These are phyloP conservation scores for Drosophila bocki DNA, from an alignment of 1,140 invertebrate species.

Conservation along the genomic window DNA sequence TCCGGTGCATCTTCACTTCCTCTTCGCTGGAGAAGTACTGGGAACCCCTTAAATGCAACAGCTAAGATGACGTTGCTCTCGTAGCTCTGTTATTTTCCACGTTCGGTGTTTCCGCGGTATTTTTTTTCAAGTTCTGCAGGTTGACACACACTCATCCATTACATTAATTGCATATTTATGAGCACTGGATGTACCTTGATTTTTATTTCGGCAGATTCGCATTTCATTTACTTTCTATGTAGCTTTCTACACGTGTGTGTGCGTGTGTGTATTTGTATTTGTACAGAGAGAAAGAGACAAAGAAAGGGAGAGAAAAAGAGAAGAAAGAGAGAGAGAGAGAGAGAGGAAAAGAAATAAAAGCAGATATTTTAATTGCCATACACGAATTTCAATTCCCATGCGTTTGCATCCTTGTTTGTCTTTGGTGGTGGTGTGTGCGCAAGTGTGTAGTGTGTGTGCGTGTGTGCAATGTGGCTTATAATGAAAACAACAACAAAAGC, in stretches of 20 bases:
- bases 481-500: conserved; percentile 57
- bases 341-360: conserved; percentile 52
- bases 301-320: conserved; percentile 26
- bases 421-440: conserved; percentile 18
- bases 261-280: conserved; percentile 6
- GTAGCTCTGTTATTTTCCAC: neutral
- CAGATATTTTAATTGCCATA: conserved; percentile 76
- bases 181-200: conserved; percentile 19
- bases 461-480: conserved; percentile 49
- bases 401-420: conserved; percentile 42
- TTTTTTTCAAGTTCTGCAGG: conserved; percentile 7
- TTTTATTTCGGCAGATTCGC: conserved; percentile 58
- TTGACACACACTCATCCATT: conserved; percentile 37
- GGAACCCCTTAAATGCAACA: conserved; percentile 34
- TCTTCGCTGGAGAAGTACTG: neutral
- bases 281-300: conserved; percentile 13
- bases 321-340: conserved; percentile 25
- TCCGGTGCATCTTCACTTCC: neutral
- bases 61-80: conserved; percentile 8
- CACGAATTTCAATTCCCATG: conserved; percentile 72
- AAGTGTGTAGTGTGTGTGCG: conserved; percentile 15
- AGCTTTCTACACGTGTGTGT: conserved; percentile 53
- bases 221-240: conserved; percentile 66
- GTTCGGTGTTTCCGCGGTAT: neutral
- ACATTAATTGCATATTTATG: conserved; percentile 69